These are phyloP conservation scores for Nemapogon koenigi DNA, from an alignment of 2,888 invertebrate species.

Conservation along the genomic window DNA sequence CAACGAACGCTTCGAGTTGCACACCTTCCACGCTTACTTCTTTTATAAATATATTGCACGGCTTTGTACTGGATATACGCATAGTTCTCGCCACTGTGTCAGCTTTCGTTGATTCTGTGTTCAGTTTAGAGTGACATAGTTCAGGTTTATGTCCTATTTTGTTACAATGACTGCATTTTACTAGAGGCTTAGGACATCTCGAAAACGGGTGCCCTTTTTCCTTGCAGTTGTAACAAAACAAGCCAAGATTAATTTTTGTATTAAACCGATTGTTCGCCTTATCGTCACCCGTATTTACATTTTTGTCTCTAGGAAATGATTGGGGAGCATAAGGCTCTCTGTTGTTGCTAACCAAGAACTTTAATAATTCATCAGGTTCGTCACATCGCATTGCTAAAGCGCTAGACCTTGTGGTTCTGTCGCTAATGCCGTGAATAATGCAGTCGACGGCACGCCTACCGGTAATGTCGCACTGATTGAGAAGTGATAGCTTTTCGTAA, in stretches of 20 bases:
- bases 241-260: not conserved
- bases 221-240: slow-evolving; percentile 13
- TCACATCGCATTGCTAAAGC: slow-evolving; percentile 13
- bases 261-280: slow-evolving; percentile 1
- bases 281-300: no score
- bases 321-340: not conserved
- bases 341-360: slow-evolving; percentile 13
- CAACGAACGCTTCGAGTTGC: slow-evolving; percentile 10
- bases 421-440: slow-evolving; percentile 16
- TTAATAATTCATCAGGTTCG: slow-evolving; percentile 9
- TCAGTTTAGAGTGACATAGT: slow-evolving; percentile 7
- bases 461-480: slow-evolving; percentile 14
- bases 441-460: slow-evolving; percentile 15
- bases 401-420: slow-evolving; percentile 13
- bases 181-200: slow-evolving; percentile 12
- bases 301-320: not conserved
- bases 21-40: slow-evolving; percentile 6
- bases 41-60: slow-evolving; percentile 7
- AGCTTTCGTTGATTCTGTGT: not conserved
- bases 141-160: slow-evolving; percentile 13
- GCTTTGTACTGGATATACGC: slow-evolving; percentile 9
- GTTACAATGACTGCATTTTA: slow-evolving; percentile 4
- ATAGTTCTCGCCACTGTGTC: slow-evolving; percentile 6
- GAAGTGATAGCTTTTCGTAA: slow-evolving; percentile 14
- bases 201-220: slow-evolving; percentile 12